Percentiles rank a stretch among this genome's conserved stretches.
These are phyloP conservation scores for Balaeniceps rex DNA, from an alignment of 2,113 vertebrate genomes.

Conservation along the genomic window DNA sequence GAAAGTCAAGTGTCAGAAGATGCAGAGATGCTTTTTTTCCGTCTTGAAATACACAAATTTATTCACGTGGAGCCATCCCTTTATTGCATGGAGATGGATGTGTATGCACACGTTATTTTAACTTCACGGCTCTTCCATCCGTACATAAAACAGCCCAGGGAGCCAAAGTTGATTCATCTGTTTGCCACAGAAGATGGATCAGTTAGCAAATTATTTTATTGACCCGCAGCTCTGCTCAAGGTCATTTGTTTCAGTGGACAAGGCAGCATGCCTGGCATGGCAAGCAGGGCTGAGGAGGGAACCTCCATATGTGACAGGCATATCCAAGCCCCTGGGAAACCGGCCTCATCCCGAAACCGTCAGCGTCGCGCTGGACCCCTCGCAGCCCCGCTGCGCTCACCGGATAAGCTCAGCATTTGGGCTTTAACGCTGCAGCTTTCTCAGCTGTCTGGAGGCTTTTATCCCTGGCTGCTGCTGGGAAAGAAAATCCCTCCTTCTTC, in stretches of 20 bases:
- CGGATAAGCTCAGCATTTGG: background rate
- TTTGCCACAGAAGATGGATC: slow-evolving; percentile 40
- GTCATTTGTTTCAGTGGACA: slow-evolving; percentile 39
- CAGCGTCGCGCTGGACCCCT: background rate
- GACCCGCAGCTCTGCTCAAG: slow-evolving; percentile 41
- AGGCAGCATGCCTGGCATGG: slow-evolving; percentile 25
- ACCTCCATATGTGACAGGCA: background rate
- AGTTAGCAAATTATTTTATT: slow-evolving; percentile 59
- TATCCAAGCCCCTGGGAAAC: background rate
- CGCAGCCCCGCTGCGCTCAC: background rate
- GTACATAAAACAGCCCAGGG: slow-evolving; percentile 39
- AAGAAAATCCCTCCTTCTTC: background rate
- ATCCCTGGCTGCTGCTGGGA: background rate
- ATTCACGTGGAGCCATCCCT: background rate
- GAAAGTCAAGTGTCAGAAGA: background rate
- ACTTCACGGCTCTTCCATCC: slow-evolving; percentile 41
- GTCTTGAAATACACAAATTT: background rate
- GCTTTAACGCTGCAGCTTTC: background rate
- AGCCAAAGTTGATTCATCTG: slow-evolving; percentile 10
- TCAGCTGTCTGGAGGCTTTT: background rate
- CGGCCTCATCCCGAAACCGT: background rate
- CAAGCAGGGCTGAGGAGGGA: slow-evolving; percentile 9
- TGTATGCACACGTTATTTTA: background rate
- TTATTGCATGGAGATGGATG: background rate
- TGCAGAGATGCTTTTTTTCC: background rate